phyloP scores from a whole-genome alignment of 2,888 invertebrate genomes.

The Lepeophtheirus nordmannii region DNA sequence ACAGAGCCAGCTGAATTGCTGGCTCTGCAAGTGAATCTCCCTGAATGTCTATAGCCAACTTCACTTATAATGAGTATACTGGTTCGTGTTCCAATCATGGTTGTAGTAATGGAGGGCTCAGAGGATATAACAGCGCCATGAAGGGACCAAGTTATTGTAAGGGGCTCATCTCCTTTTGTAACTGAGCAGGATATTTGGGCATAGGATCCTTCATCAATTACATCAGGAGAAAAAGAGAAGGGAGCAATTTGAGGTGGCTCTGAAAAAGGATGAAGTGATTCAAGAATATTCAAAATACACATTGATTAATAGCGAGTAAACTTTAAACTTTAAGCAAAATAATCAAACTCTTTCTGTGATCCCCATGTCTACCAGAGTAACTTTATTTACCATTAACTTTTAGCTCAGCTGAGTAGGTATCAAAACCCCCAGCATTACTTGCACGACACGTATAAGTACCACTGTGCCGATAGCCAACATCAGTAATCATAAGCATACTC shows the following conservation, averaged over 20 bases:
- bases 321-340: not conserved
- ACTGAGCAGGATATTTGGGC: slow-evolving; percentile 31
- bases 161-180: slow-evolving; percentile 33
- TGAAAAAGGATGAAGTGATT: not conserved
- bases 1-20: slow-evolving; percentile 28
- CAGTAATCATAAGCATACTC: slow-evolving; percentile 44
- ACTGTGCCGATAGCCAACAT: slow-evolving; percentile 28
- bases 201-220: slow-evolving; percentile 27
- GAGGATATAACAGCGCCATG: slow-evolving; percentile 31
- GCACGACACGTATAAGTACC: slow-evolving; percentile 29
- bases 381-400: slow-evolving; percentile 28
- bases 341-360: not conserved
- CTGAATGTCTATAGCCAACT: slow-evolving; percentile 28
- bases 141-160: slow-evolving; percentile 31
- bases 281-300: not conserved
- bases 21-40: slow-evolving; percentile 29
- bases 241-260: slow-evolving; percentile 28
- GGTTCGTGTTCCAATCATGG: slow-evolving; percentile 42
- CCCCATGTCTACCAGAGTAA: not conserved
- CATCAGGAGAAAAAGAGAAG: slow-evolving; percentile 28
- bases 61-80: slow-evolving; percentile 41
- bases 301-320: not conserved
- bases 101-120: slow-evolving; percentile 36
- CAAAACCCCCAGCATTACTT: slow-evolving; percentile 27
- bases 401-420: slow-evolving; percentile 26